Conservation (phyloP, 1,140 invertebrate species). For the Drosophila seguyi region DNA sequence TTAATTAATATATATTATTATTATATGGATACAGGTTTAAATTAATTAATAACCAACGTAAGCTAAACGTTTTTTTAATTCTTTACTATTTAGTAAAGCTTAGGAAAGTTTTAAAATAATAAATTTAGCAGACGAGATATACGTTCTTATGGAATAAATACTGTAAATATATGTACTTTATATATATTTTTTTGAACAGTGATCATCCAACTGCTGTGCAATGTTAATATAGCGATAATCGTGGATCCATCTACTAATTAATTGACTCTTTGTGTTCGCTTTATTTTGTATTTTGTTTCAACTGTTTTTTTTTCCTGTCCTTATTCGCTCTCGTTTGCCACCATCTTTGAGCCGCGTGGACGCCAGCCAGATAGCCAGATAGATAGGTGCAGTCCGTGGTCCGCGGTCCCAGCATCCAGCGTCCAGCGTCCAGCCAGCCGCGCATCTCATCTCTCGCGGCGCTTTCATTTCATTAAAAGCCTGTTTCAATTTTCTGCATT, state of each 20-base stretch:
- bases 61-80: too few relatives aligned
- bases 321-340: slow-evolving; percentile 34
- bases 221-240: slow-evolving; percentile 83
- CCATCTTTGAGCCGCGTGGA: slow-evolving; percentile 30
- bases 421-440: slow-evolving; percentile 2
- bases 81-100: too few relatives aligned
- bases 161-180: too few relatives aligned
- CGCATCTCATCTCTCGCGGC: slow-evolving; percentile 60
- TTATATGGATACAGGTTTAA: too few relatives aligned
- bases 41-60: too few relatives aligned
- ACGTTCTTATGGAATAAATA: too few relatives aligned
- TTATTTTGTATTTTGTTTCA: slow-evolving; percentile 42
- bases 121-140: too few relatives aligned
- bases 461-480: slow-evolving; percentile 83
- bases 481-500: slow-evolving; percentile 85
- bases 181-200: slow-evolving; percentile 7
- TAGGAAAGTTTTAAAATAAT: too few relatives aligned
- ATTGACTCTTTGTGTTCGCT: slow-evolving; percentile 83
- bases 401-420: neutral
- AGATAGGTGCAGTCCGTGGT: slow-evolving; percentile 9
- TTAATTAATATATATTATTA: too few relatives aligned
- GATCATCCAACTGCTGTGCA: slow-evolving; percentile 36
- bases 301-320: neutral
- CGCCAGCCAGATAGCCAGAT: slow-evolving; percentile 29
- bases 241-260: slow-evolving; percentile 84